Evolutionary conservation across 2,113 vertebrate species (phyloP), one percentile per base, ranked within the genome.

Genomic region (Peromyscus leucopus): DNA sequence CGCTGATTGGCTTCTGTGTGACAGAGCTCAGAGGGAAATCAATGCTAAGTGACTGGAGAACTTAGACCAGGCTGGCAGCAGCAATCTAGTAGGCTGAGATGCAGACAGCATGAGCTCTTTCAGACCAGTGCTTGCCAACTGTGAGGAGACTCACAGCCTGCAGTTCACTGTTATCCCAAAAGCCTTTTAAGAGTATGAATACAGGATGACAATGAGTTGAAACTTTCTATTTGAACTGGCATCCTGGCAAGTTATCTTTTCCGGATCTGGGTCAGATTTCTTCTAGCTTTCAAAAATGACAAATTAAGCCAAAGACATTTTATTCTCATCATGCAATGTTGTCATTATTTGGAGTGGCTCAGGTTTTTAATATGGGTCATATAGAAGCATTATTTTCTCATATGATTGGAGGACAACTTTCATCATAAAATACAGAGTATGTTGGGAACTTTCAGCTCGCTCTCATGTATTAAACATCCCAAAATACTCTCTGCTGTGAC

Each of bases 251-350:
- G 80, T 91, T 71, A 31, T 89, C 90, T 96, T 42, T 86, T 79
- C 67, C 85, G 89, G 95, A 98, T 97, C 88, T 98, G 82, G 97
- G 90, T 97, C 92, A 65, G 26, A 95, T 93, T 93, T 96, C 88
- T 97, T 95, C 57, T 28, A 89, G 39, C 36, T 95, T 95, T 96
- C 75, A 85, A 92, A 97, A 90, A 61, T 51, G 2, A 7, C 22
- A 96, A 78, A 96, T 93, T 80, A 92, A 89, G 80, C 85, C 48
- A 82, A 85, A 88, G 46, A 28, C 28, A 51, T 94, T 97, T 88
- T 76, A 33, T 92, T 82, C 59, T 51, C 17, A 94, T 48, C 48
- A 42, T 31, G 33, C 9, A 2, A 3, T 16, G 69, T 51, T 69
- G 26, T n/a, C 80, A 91, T 82, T 36, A 39, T 39, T 91, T 65